These are phyloP conservation scores for Zonitis immaculata DNA, from an alignment of 2,888 invertebrate genomes.

Conservation along the genomic window DNA sequence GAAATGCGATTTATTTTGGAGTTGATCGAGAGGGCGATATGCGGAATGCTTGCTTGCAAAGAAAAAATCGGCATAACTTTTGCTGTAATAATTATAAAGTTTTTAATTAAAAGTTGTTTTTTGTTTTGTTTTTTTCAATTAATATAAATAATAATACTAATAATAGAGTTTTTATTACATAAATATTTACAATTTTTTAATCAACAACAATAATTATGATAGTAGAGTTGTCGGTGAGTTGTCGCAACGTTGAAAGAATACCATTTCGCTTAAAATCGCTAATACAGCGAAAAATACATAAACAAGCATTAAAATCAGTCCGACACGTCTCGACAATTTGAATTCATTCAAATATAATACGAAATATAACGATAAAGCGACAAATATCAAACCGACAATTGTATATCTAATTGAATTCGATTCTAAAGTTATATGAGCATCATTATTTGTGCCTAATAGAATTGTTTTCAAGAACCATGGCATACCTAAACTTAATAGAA, in stretches of 20 bases:
- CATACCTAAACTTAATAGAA: slow-evolving; percentile 73
- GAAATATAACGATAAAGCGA: slow-evolving; percentile 65
- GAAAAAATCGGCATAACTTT: no score
- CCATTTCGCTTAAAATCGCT: slow-evolving; percentile 72
- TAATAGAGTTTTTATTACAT: no score
- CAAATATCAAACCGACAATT: slow-evolving; percentile 70
- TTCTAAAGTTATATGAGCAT: slow-evolving; percentile 60
- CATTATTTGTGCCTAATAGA: slow-evolving; percentile 47
- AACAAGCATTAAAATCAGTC: slow-evolving; percentile 59
- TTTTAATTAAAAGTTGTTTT: no score
- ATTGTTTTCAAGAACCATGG: slow-evolving; percentile 80
- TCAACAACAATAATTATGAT: no score
- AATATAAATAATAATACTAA: no score
- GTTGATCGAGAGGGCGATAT: no score
- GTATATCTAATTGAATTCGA: slow-evolving; percentile 80
- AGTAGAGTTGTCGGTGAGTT: no score
- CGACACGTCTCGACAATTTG: slow-evolving; percentile 64
- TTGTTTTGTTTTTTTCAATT: no score
- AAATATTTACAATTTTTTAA: background rate
- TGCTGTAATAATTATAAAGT: no score
- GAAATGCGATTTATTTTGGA: no score
- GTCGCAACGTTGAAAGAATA: slow-evolving; percentile 29
- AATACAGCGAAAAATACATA: slow-evolving; percentile 70
- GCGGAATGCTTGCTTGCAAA: no score
- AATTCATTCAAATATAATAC: slow-evolving; percentile 67